phyloP scores from a whole-genome alignment of 2,888 invertebrate species.

The Nasonovia ribisnigri region DNA sequence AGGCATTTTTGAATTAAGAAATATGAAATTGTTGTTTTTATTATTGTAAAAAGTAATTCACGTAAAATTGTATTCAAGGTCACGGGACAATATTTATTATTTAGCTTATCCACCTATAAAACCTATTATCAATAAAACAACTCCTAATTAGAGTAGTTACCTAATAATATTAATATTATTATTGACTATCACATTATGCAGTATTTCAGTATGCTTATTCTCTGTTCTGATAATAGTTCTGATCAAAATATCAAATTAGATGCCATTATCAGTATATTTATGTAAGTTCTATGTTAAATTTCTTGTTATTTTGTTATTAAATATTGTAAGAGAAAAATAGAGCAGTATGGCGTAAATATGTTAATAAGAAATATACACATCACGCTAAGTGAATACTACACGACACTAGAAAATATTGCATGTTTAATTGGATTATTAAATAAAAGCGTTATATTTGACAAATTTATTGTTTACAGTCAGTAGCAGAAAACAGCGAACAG shows the following conservation, averaged over 20 bases:
- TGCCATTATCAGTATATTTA: background rate
- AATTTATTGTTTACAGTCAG: background rate
- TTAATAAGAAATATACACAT: background rate
- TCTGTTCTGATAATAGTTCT: background rate
- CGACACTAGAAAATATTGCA: background rate
- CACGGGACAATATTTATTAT: background rate
- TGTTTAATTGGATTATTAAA: background rate
- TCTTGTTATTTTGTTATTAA: background rate
- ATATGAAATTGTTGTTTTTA: background rate
- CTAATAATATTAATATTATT: background rate
- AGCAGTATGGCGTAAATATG: background rate
- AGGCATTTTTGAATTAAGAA: background rate
- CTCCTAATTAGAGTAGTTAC: background rate
- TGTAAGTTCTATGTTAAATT: background rate
- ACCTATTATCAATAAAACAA: background rate
- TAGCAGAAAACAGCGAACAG: background rate
- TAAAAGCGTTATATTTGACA: background rate
- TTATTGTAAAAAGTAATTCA: background rate
- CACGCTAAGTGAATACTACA: background rate
- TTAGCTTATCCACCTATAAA: background rate
- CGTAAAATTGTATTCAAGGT: background rate
- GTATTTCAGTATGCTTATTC: background rate
- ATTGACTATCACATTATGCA: background rate
- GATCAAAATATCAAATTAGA: background rate
- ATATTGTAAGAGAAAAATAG: background rate